These are phyloP conservation scores for Eledona agricola DNA, from an alignment of 2,888 invertebrate species.

Conservation along the genomic window DNA sequence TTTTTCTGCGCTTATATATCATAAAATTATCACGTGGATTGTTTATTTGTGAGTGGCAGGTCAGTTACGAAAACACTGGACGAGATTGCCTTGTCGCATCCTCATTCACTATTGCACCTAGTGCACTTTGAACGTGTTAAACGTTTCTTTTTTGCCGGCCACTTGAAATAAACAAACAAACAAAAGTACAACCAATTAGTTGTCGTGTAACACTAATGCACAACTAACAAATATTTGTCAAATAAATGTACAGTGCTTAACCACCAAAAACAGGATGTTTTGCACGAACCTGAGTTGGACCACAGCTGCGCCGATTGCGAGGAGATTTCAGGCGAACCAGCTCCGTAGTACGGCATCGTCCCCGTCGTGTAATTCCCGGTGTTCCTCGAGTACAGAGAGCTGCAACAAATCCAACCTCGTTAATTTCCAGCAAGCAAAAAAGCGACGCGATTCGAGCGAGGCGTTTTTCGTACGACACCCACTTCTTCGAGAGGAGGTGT, in stretches of 20 bases:
- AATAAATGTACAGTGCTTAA: too few species aligned
- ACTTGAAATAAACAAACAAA: constrained; percentile 23
- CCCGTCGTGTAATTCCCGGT: constrained; percentile 47
- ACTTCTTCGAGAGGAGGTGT: constrained; percentile 45
- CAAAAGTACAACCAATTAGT: constrained; percentile 18
- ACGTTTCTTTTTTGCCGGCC: constrained; percentile 7
- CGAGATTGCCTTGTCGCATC: constrained; percentile 5
- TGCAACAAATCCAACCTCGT: too few species aligned
- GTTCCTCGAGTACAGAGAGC: constrained; percentile 55
- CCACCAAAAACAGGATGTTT: too few species aligned
- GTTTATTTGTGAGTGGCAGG: constrained; percentile 42
- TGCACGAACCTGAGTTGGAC: constrained; percentile 57
- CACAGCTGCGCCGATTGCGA: constrained; percentile 55
- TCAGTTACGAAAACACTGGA: constrained; percentile 44
- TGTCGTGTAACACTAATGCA: constrained; percentile 6
- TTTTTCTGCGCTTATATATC: constrained; percentile 39
- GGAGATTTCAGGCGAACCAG: constrained; percentile 56
- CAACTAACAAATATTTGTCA: constrained; percentile 4
- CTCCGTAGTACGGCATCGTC: constrained; percentile 54
- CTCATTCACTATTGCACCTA: too few species aligned
- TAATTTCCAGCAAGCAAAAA: constrained; percentile 22
- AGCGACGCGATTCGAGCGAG: constrained; percentile 1
- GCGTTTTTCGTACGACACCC: constrained; percentile 37
- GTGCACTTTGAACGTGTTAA: constrained; percentile 5
- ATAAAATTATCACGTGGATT: constrained; percentile 30